Base-by-base conservation (phyloP, 35 echinoderm and acorn worm genomes). In the Acanthaster planci region DNA sequence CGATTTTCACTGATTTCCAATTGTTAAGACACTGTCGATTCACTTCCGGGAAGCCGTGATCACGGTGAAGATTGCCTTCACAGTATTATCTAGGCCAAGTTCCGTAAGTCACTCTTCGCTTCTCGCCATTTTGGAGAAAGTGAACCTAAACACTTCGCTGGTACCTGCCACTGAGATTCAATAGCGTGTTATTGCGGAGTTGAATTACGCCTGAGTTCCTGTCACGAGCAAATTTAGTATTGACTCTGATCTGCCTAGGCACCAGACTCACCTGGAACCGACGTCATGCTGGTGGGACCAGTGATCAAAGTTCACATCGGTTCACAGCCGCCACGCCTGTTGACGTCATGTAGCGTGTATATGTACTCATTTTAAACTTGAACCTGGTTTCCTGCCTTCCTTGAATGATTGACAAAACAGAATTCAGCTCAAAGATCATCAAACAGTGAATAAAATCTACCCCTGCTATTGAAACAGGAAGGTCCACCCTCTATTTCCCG, bases 211-310 rank as follows among this genome's bases (percentile, higher is more conserved):
- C 64, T 34, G 22, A 34, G 23, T 72, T 26, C 64, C 18, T 10
- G 64, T 34, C 64, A 34, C 26, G 30, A 72, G 34, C 14, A 29
- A 19, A 72, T 72, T 31, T 19, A 26, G 19, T 72, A 14, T 26
- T 31, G 34, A 14, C 30, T 10, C 30, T 72, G 10, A 72, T 26
- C 30, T 34, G 64, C 14, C 22, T 27, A 31, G 64, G 64, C 64
- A 72, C 64, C 64, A 72, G 64, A 12, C 64, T 72, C 34, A 35
- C 64, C 64, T 72, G 64, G 34, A 72, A 72, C 64, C 64, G 64
- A 72, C 64, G 64, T 72, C 64, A 72, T 72, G 64, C 64, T 72
- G 64, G 23, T 72, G 64, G 64, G 64, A 72, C 64, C 64, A 72
- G 64, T 10, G 64, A 72, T 31, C 64, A 72, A 72, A 72, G 64